These are phyloP conservation scores for Serinus canaria DNA, from an alignment of 2,113 vertebrate genomes.

Conservation along the genomic window DNA sequence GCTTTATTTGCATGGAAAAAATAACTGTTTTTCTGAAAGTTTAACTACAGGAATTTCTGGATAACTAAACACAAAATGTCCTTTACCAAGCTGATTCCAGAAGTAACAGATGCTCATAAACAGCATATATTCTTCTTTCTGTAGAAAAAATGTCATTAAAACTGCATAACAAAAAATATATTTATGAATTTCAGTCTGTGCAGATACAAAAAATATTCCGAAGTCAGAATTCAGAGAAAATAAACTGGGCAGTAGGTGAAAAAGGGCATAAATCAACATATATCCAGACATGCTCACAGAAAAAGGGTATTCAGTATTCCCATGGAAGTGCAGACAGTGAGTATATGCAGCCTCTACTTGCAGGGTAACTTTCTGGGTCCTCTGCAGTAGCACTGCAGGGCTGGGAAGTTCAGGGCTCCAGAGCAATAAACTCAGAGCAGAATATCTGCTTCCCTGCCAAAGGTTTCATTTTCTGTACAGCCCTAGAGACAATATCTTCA, in stretches of 20 bases:
- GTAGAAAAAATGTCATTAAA: not conserved
- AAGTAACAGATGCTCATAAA: conserved; percentile 21
- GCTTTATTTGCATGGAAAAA: conserved; percentile 24
- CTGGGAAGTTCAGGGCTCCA: not conserved
- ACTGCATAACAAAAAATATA: not conserved
- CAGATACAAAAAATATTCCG: not conserved
- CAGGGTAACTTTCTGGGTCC: not conserved
- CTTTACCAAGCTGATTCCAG: conserved; percentile 7
- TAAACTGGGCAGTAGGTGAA: not conserved
- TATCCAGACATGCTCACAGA: not conserved
- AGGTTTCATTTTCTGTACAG: not conserved
- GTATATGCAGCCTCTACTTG: not conserved
- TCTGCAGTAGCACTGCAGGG: not conserved
- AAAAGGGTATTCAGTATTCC: not conserved
- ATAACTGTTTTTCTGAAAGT: conserved; percentile 16
- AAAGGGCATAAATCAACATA: not conserved
- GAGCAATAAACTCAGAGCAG: not conserved
- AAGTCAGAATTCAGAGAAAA: not conserved
- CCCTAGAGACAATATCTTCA: not conserved
- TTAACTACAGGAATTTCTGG: not conserved
- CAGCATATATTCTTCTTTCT: not conserved
- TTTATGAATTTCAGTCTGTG: not conserved
- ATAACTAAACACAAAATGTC: conserved; percentile 9
- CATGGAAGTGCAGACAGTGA: not conserved
- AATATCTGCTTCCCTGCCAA: not conserved